Evolutionary conservation across 1,140 invertebrate species (phyloP), one percentile per base, ranked within the genome.

Genomic region (Charaxes varanes): DNA sequence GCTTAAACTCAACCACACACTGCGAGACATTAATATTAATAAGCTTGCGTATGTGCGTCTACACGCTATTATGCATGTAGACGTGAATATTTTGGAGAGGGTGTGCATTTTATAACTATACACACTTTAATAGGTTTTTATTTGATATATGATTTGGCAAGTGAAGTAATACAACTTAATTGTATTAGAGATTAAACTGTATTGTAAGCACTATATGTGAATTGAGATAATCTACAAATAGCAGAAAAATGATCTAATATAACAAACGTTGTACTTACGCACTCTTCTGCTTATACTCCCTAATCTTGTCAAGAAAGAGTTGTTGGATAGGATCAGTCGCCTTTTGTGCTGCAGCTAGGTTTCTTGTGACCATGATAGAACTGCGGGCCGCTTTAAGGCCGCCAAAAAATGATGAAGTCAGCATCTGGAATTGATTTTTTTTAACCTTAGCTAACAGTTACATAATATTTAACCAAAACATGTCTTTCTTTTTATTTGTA

Each of bases 321-420:
- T 97, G 92, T 70, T 98, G 96, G 66, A 98, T 96, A 3, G 96
- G 95, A 78, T 98, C 96, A 2, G 86, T 85, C 2, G 89, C 90
- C 68, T 92, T 92, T 62, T 92, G 88, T 11, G 92, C 90, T 6
- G 90, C 90, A 40, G 88, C 69, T 34, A 93, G 76, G 64, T 91
- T 92, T 15, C 92, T 87, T 19, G 81, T 86, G 27, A 82, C 53
- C 7, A 87, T 49, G n/a, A 81, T 76, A 4, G 77, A 77, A 21
- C 64, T 45, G 16, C 72, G 61, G 11, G 58, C 62, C 14, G 65
- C 72, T 54, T 71, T 52, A 12, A 84, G 48, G 27, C 76, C 63
- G 40, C 56, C 57, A 16, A 85, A 31, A 16, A 84, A 37, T 11
- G 63, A 68, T 28, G 79, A 68, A 48, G 61, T 69, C 18, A 85